Percentiles rank a stretch among this genome's conserved stretches.
Conservation (phyloP, 2,888 invertebrate species). For the Nomada hirtipes region DNA sequence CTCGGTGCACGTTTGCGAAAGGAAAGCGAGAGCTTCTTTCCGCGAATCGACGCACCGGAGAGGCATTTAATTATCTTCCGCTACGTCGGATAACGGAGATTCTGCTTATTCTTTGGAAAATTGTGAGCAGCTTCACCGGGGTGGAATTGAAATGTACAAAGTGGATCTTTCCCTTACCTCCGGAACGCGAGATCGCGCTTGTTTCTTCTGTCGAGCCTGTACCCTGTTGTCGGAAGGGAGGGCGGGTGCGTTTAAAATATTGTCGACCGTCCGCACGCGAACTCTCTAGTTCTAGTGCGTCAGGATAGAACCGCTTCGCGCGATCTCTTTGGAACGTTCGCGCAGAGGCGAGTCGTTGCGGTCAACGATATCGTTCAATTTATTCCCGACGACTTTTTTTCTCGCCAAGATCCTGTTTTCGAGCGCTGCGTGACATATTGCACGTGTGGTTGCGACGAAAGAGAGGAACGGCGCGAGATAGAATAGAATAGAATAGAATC, state of each 20-base stretch:
- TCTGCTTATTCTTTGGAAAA: constrained; percentile 46
- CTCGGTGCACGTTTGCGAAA: neutral
- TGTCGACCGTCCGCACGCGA: too few species aligned
- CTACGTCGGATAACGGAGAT: constrained; percentile 15
- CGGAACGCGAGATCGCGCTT: constrained; percentile 11
- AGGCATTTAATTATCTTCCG: constrained; percentile 17
- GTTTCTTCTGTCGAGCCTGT: constrained; percentile 24
- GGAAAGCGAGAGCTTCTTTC: neutral
- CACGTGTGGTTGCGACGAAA: neutral
- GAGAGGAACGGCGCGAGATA: neutral
- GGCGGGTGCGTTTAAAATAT: constrained; percentile 13
- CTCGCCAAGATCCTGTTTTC: constrained; percentile 19
- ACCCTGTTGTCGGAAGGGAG: constrained; percentile 37
- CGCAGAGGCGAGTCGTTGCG: too few species aligned
- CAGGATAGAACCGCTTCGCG: too few species aligned
- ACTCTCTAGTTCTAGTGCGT: too few species aligned
- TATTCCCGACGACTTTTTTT: neutral
- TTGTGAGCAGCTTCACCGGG: constrained; percentile 7
- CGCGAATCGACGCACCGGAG: too few species aligned
- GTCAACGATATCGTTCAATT: too few species aligned
- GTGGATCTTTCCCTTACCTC: constrained; percentile 12
- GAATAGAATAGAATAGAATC: too few species aligned
- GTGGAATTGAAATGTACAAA: constrained; percentile 25
- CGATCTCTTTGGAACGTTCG: too few species aligned
- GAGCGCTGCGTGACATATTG: neutral